phyloP scores from a whole-genome alignment of 2,888 invertebrate genomes.

The Andrena trimmerana region DNA sequence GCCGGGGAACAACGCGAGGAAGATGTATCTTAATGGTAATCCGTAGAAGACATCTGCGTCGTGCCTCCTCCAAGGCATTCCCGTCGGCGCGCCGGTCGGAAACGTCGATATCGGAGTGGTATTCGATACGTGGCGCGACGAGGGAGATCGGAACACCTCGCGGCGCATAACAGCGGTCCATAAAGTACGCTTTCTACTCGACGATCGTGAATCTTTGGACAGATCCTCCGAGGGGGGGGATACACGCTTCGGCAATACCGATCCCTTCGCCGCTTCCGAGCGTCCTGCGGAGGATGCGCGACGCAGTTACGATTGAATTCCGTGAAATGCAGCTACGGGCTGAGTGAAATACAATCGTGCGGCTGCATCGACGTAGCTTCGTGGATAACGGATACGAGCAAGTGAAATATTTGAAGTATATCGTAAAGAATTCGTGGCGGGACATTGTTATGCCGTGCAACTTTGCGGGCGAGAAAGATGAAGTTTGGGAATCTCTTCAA shows the following conservation, averaged over 20 bases:
- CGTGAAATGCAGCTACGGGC: background rate
- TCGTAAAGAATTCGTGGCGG: background rate
- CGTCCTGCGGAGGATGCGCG: background rate
- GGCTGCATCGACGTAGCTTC: background rate
- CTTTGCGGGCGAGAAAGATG: too few relatives aligned
- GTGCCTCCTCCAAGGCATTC: background rate
- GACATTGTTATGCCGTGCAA: background rate
- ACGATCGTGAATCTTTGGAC: slow-evolving; percentile 9
- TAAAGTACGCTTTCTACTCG: background rate
- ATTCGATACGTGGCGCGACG: background rate
- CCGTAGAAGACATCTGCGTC: slow-evolving; percentile 74
- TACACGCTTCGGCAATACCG: background rate
- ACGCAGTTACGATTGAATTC: background rate
- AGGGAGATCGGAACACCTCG: background rate
- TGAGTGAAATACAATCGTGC: background rate
- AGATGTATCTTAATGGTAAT: slow-evolving; percentile 77
- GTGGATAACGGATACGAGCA: background rate
- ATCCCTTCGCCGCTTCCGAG: background rate
- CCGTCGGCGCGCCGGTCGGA: background rate
- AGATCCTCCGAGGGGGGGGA: background rate
- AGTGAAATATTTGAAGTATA: background rate
- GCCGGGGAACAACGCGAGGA: slow-evolving; percentile 59
- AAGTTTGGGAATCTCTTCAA: too few relatives aligned
- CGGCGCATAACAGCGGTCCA: background rate
- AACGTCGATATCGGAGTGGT: background rate